These are phyloP conservation scores for Drosophila sproati DNA, from an alignment of 1,140 invertebrate genomes.

Conservation along the genomic window DNA sequence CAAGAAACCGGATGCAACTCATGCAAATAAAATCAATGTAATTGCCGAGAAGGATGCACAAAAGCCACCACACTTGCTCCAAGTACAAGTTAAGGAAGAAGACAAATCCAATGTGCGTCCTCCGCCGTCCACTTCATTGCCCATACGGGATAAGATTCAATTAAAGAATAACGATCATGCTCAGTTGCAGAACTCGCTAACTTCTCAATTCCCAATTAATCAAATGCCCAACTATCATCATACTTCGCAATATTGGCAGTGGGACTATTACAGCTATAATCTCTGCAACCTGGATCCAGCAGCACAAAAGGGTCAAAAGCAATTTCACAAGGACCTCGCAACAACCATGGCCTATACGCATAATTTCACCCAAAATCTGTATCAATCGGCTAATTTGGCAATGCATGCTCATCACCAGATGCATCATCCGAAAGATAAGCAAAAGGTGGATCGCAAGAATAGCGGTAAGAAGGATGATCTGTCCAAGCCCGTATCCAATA, in stretches of 20 bases:
- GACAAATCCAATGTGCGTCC: conserved; percentile 51
- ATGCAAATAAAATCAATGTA: conserved; percentile 33
- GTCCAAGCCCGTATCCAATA: conserved; percentile 36
- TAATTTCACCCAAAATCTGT: conserved; percentile 80
- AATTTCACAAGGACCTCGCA: conserved; percentile 83
- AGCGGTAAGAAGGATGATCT: conserved; percentile 69
- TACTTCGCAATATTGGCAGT: conserved; percentile 87
- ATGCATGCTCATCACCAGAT: conserved; percentile 81
- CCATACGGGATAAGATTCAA: conserved; percentile 65
- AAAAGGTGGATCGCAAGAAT: conserved; percentile 71
- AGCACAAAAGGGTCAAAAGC: conserved; percentile 78
- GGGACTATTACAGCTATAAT: conserved; percentile 87
- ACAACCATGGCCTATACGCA: conserved; percentile 81
- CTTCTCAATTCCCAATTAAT: conserved; percentile 86
- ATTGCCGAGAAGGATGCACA: conserved; percentile 41
- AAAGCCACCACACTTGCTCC: conserved; percentile 51
- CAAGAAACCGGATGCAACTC: conserved; percentile 46
- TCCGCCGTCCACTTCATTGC: conserved; percentile 23
- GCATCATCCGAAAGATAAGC: conserved; percentile 77
- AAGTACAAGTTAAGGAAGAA: conserved; percentile 74
- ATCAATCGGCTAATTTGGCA: conserved; percentile 68
- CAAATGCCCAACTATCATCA: conserved; percentile 87
- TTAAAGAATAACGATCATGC: conserved; percentile 72
- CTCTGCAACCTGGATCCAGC: conserved; percentile 85
- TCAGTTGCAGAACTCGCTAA: conserved; percentile 74